Evolutionary conservation across 2,113 vertebrate species (phyloP), one percentile per base, ranked within the genome.

Genomic region (Otolemur garnettii): DNA sequence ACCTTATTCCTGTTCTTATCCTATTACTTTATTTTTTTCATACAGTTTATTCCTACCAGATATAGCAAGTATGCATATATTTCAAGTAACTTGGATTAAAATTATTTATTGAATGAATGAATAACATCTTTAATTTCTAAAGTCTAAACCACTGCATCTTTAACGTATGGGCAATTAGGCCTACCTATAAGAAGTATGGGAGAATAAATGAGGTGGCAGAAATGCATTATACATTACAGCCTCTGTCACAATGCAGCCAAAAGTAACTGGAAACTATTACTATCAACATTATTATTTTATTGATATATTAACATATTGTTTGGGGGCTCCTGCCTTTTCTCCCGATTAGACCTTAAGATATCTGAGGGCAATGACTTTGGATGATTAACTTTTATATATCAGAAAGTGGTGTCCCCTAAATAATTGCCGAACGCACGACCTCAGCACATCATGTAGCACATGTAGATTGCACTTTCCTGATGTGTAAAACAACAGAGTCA

Each of bases 71-170:
- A 18, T 50, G 45, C 30, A 18, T 30, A 0, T 78, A 50, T 69
- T 93, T 83, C 53, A 79, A 79, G n/a, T 68, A 80, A n/a, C 26
- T 87, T 75, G 42, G 87, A 85, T 78, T 78, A 93, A 6, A 96
- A 81, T 85, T 87, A 64, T 64, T 75, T 79, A 26, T 68, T 69
- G 38, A 87, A 13, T 80, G 26, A 86, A 87, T 71, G 12, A 80
- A 80, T 62, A 42, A 81, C 38, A 0, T 64, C 50, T 59, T 33
- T 50, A 84, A 85, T 90, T 30, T 13, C 45, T 90, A 66, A 64
- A 64, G 22, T 9, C 15, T 69, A 15, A 62, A 22, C 55, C 17
- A 66, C 18, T 81, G n/a, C 24, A 64, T 87, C 24, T 94, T 59
- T 81, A 55, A 53, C 22, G 5, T 69, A 45, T 78, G n/a, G 4